Evolutionary conservation across 2,888 invertebrate genomes (phyloP).

Genomic region (Pemphredon lugubris): DNA sequence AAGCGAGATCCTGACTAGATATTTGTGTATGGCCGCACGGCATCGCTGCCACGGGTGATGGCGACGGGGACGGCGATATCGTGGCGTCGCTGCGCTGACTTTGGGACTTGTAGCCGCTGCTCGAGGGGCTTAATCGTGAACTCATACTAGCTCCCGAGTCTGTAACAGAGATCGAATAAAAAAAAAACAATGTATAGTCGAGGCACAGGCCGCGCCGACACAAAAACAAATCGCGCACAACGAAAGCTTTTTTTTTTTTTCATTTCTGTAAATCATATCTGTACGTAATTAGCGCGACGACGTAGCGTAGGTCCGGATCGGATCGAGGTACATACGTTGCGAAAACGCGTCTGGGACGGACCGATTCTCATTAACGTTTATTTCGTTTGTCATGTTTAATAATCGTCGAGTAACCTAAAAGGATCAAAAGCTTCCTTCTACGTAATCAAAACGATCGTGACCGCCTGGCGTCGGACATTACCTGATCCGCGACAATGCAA

Average conservation of each 20-base stretch:
- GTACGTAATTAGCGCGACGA: too few relatives aligned
- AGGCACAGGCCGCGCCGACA: too few relatives aligned
- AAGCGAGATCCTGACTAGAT: slow-evolving; percentile 77
- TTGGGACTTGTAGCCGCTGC: slow-evolving; percentile 89
- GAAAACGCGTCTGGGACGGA: too few relatives aligned
- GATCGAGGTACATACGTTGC: too few relatives aligned
- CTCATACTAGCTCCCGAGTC: slow-evolving; percentile 85
- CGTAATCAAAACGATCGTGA: not conserved
- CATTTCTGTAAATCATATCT: too few relatives aligned
- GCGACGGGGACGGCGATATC: slow-evolving; percentile 78
- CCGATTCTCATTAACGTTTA: not conserved
- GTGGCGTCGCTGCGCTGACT: slow-evolving; percentile 84
- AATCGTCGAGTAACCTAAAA: not conserved
- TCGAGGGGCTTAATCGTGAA: slow-evolving; percentile 88
- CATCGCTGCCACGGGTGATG: slow-evolving; percentile 75
- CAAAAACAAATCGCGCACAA: too few relatives aligned
- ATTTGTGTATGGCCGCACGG: slow-evolving; percentile 76
- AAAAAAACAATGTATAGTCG: not conserved
- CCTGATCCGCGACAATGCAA: slow-evolving; percentile 24
- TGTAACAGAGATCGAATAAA: slow-evolving; percentile 63
- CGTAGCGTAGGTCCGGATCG: too few relatives aligned
- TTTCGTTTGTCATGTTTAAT: not conserved
- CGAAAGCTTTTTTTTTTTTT: too few relatives aligned
- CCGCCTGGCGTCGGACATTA: slow-evolving; percentile 14
- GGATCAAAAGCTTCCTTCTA: not conserved